Evolutionary conservation across 2,797 vertebrate species (phyloP).

Genomic region (Microctenopoma lineatum): DNA sequence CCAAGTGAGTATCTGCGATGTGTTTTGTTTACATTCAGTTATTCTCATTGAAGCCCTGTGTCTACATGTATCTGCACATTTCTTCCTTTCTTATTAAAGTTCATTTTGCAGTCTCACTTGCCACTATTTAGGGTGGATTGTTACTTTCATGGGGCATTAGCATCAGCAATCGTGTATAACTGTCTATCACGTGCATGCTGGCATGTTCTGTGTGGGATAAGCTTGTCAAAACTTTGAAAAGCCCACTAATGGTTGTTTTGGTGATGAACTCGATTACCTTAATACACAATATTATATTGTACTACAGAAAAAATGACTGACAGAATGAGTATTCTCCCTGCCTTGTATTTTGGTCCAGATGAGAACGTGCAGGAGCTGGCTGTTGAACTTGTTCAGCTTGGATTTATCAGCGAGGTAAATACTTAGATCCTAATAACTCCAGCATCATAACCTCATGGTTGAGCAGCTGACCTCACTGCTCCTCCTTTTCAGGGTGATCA

Average conservation of each 20-base stretch:
- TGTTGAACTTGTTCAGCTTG: constrained; percentile 96
- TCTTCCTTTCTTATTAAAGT: neutral
- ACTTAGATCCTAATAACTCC: neutral
- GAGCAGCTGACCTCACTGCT: neutral
- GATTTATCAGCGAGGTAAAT: constrained; percentile 96
- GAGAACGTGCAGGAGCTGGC: constrained; percentile 96
- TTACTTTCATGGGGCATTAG: neutral
- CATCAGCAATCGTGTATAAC: neutral
- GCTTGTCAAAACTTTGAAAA: neutral
- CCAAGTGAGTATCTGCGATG: constrained; percentile 78
- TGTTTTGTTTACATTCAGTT: neutral
- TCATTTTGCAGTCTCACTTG: neutral
- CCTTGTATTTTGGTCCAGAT: constrained; percentile 80
- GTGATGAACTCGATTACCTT: neutral
- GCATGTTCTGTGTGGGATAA: neutral
- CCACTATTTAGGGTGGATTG: neutral
- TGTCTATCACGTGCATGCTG: neutral
- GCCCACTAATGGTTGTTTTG: neutral
- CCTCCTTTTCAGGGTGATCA: constrained; percentile 89
- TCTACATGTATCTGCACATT: neutral
- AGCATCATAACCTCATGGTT: neutral
- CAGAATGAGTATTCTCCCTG: constrained; percentile 3
- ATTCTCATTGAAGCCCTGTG: neutral
- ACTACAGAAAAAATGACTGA: no score
- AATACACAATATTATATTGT: neutral